phyloP scores from a whole-genome alignment of 2,888 invertebrate genomes.

The Notodonta ziczac region DNA sequence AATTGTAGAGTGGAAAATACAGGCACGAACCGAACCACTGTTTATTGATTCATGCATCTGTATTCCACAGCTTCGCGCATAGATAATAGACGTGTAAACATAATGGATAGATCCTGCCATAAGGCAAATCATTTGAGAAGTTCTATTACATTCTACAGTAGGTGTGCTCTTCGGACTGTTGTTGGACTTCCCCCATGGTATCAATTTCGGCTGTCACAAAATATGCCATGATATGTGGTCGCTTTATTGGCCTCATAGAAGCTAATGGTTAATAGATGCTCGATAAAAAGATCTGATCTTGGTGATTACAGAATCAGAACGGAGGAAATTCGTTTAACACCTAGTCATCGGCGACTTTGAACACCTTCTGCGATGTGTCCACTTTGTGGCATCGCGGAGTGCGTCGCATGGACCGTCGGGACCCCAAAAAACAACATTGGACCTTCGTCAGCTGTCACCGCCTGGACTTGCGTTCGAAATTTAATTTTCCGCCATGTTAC shows the following conservation, averaged over 20 bases:
- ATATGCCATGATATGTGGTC: no score
- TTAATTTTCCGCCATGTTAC: conserved; percentile 69
- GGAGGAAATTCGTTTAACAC: no score
- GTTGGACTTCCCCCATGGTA: no score
- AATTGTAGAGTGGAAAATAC: background rate
- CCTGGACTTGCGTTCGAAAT: conserved; percentile 62
- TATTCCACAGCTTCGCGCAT: conserved; percentile 5
- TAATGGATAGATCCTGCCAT: conserved; percentile 13
- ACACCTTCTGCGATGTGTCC: conserved; percentile 17
- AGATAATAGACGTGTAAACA: conserved; percentile 9
- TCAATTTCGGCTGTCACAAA: no score
- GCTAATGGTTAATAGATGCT: no score
- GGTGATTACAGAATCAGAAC: no score
- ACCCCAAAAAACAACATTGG: conserved; percentile 45
- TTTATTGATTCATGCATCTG: conserved; percentile 8
- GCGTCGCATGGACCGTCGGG: conserved; percentile 27
- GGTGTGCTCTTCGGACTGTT: no score
- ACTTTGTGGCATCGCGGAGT: background rate
- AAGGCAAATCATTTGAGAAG: background rate
- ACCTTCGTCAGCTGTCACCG: conserved; percentile 75
- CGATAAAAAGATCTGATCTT: no score
- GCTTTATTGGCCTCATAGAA: no score
- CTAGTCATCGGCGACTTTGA: background rate
- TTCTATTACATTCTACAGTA: background rate
- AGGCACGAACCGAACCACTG: background rate